Evolutionary conservation across 2,888 invertebrate species (phyloP).

Genomic region (Belgica antarctica): DNA sequence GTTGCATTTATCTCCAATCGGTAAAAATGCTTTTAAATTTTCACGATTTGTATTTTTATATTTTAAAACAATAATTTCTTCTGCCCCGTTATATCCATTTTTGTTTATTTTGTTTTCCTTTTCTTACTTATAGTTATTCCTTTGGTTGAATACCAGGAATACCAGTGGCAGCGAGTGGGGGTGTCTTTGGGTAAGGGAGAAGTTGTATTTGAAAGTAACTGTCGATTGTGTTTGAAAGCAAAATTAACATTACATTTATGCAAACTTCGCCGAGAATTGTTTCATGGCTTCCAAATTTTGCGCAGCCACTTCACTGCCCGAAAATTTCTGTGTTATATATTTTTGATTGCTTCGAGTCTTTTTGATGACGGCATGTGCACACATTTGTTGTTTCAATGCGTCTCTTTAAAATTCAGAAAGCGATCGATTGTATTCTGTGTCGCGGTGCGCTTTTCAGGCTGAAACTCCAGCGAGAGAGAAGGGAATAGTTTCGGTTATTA

Average conservation of each 20-base stretch:
- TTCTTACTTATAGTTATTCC: neutral
- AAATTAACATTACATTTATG: too few species aligned
- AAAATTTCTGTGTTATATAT: slow-evolving; percentile 38
- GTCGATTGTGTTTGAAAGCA: too few species aligned
- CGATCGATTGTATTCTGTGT: slow-evolving; percentile 40
- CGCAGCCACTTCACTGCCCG: neutral
- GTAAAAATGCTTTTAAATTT: slow-evolving; percentile 41
- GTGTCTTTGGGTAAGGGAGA: neutral
- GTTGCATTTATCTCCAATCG: slow-evolving; percentile 41
- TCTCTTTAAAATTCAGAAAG: slow-evolving; percentile 42
- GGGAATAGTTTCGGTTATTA: slow-evolving; percentile 39
- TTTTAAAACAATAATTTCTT: slow-evolving; percentile 42
- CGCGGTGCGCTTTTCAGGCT: neutral
- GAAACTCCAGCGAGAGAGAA: slow-evolving; percentile 22
- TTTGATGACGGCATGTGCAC: slow-evolving; percentile 39
- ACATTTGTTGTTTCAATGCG: slow-evolving; percentile 8
- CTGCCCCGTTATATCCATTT: slow-evolving; percentile 36
- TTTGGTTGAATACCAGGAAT: neutral
- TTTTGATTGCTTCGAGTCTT: slow-evolving; percentile 40
- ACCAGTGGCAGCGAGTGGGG: neutral
- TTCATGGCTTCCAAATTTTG: too few species aligned
- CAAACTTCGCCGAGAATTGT: too few species aligned
- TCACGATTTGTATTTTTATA: slow-evolving; percentile 42
- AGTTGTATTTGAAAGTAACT: too few species aligned
- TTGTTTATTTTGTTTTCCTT: neutral